These are phyloP conservation scores for Aporophyla lueneburgensis DNA, from an alignment of 2,888 invertebrate genomes.

Conservation along the genomic window DNA sequence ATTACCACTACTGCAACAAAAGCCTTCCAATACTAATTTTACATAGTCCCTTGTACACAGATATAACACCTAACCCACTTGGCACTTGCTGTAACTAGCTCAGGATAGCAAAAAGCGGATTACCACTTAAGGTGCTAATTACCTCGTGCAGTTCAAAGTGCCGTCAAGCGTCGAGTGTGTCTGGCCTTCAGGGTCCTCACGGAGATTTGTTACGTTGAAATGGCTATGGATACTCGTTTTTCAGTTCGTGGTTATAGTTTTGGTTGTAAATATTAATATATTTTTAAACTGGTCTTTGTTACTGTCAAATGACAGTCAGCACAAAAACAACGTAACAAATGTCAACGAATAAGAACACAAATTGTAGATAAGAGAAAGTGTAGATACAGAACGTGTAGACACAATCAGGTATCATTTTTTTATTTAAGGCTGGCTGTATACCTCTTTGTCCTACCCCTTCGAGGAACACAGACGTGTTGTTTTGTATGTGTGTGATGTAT, in stretches of 20 bases:
- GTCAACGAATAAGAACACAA: no score
- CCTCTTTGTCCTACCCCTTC: no score
- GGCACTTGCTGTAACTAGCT: slow-evolving; percentile 57
- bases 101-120: slow-evolving; percentile 65
- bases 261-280: background rate
- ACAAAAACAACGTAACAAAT: no score
- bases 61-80: slow-evolving; percentile 53
- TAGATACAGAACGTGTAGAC: no score
- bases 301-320: no score
- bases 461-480: no score
- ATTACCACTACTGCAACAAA: background rate
- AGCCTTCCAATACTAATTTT: background rate
- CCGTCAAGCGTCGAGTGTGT: slow-evolving; percentile 64
- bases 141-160: slow-evolving; percentile 65
- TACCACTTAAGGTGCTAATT: slow-evolving; percentile 67
- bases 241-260: slow-evolving; percentile 14
- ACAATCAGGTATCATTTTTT: no score
- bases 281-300: background rate
- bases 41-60: slow-evolving; percentile 10
- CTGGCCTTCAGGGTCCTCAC: slow-evolving; percentile 56
- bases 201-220: slow-evolving; percentile 46
- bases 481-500: no score
- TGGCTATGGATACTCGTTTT: slow-evolving; percentile 6
- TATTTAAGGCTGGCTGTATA: no score
- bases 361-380: no score